These are phyloP conservation scores for Clostera curtula DNA, from an alignment of 2,888 invertebrate species.

Conservation along the genomic window DNA sequence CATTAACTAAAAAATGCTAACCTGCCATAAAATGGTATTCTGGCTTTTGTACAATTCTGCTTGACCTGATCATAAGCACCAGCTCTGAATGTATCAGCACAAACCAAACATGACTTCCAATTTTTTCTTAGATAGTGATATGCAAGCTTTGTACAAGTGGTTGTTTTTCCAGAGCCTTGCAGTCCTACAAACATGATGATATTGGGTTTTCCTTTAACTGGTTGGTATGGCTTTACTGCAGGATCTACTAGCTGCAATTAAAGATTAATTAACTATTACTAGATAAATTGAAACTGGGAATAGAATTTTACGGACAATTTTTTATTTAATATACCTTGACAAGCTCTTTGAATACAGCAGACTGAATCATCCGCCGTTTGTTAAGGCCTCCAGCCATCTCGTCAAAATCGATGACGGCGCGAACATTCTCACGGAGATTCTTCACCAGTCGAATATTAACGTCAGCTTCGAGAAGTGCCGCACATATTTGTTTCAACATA, in stretches of 20 bases:
- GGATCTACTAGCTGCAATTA: slow-evolving; percentile 90
- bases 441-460: slow-evolving; percentile 97
- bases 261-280: not conserved
- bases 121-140: slow-evolving; percentile 99
- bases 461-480: slow-evolving; percentile 97
- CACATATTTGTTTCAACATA: slow-evolving; percentile 99
- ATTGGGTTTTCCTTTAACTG: slow-evolving; percentile 95
- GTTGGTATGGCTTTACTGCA: slow-evolving; percentile 96
- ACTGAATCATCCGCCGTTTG: slow-evolving; percentile 98
- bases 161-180: slow-evolving; percentile 99
- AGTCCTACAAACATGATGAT: slow-evolving; percentile 99
- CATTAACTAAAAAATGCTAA: slow-evolving; percentile 35
- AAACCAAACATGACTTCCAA: slow-evolving; percentile 99
- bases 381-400: slow-evolving; percentile 99
- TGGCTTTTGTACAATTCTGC: slow-evolving; percentile 98
- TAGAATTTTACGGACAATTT: not conserved
- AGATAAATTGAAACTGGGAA: not conserved
- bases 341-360: slow-evolving; percentile 98
- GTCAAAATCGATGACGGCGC: slow-evolving; percentile 98
- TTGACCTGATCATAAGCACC: slow-evolving; percentile 99
- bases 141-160: slow-evolving; percentile 99
- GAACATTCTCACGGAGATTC: slow-evolving; percentile 96
- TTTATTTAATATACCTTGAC: slow-evolving; percentile 87
- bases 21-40: slow-evolving; percentile 99
- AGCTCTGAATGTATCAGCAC: slow-evolving; percentile 99